These are phyloP conservation scores for Thaleichthys pacificus DNA, from an alignment of 2,797 vertebrate species.

Conservation along the genomic window DNA sequence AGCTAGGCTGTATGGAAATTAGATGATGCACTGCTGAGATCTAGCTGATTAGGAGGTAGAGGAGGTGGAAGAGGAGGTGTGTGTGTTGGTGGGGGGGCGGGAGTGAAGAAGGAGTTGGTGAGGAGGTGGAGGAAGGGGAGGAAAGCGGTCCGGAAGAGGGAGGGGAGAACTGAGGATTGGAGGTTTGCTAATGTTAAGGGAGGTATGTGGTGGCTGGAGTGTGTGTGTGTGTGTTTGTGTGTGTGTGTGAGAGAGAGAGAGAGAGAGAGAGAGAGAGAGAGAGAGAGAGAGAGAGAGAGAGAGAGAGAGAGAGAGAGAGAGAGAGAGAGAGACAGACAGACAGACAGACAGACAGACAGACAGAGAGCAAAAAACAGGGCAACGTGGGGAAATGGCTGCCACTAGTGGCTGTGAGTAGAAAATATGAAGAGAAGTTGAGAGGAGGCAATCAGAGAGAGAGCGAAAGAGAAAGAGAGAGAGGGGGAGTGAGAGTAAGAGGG, in stretches of 20 bases:
- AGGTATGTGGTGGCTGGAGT: slow-evolving; percentile 12
- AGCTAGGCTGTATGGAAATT: slow-evolving; percentile 60
- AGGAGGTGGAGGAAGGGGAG: slow-evolving; percentile 31
- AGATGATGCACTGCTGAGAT: slow-evolving; percentile 58
- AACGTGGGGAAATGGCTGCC: slow-evolving; percentile 57
- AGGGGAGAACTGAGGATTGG: slow-evolving; percentile 26
- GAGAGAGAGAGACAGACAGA: too few species aligned
- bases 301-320: neutral
- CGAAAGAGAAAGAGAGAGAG: neutral
- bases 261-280: slow-evolving; percentile 6
- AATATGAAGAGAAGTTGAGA: too few species aligned
- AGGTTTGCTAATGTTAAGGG: slow-evolving; percentile 23
- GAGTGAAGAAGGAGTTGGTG: slow-evolving; percentile 14
- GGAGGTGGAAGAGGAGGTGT: slow-evolving; percentile 3
- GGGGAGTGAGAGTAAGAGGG: slow-evolving; percentile 36
- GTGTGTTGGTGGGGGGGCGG: neutral
- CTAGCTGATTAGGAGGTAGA: slow-evolving; percentile 54
- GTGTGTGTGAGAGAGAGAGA: slow-evolving; percentile 36
- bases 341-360: neutral
- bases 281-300: slow-evolving; percentile 34
- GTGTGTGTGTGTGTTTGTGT: slow-evolving; percentile 64
- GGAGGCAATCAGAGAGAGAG: too few species aligned
- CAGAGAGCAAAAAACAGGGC: neutral
- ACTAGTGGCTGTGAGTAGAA: slow-evolving; percentile 57
- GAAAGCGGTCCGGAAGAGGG: slow-evolving; percentile 67